Percentiles rank a stretch among this genome's conserved stretches.
phyloP scores from a whole-genome alignment of 2,888 invertebrate genomes.

The Trichogramma dendrolimi region DNA sequence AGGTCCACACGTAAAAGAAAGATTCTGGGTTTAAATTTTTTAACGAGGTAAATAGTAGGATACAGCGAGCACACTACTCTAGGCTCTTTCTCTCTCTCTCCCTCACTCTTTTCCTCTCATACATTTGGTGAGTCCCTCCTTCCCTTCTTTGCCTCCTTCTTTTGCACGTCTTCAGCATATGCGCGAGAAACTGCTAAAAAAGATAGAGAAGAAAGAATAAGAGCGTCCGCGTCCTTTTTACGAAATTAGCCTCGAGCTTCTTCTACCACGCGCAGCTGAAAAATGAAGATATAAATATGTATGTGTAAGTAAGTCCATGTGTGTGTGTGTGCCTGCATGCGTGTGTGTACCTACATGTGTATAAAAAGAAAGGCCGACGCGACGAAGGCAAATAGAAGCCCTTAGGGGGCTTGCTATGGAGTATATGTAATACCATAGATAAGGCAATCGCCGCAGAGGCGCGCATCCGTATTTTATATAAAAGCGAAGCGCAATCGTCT shows the following conservation, averaged over 20 bases:
- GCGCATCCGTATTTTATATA: no score
- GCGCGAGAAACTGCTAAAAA: background rate
- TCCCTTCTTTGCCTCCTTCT: no score
- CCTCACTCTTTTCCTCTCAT: background rate
- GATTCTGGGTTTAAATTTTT: conserved; percentile 22
- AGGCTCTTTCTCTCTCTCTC: conserved; percentile 4
- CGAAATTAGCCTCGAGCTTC: conserved; percentile 27
- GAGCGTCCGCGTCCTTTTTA: conserved; percentile 25
- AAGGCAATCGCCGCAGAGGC: no score
- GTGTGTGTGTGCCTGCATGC: no score
- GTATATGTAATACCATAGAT: no score
- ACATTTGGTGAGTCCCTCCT: no score
- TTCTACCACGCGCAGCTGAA: background rate
- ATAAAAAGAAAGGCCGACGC: no score
- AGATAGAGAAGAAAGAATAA: conserved; percentile 4
- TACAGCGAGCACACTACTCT: background rate
- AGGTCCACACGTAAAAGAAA: conserved; percentile 2
- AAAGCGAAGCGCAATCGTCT: no score
- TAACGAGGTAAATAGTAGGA: conserved; percentile 25
- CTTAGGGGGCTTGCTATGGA: no score
- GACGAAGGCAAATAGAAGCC: no score
- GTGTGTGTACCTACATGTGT: no score
- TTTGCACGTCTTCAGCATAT: background rate
- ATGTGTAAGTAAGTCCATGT: no score
- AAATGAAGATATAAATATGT: background rate